Evolutionary conservation across 2,888 invertebrate genomes (phyloP).

Genomic region (Conistra vaccinii): DNA sequence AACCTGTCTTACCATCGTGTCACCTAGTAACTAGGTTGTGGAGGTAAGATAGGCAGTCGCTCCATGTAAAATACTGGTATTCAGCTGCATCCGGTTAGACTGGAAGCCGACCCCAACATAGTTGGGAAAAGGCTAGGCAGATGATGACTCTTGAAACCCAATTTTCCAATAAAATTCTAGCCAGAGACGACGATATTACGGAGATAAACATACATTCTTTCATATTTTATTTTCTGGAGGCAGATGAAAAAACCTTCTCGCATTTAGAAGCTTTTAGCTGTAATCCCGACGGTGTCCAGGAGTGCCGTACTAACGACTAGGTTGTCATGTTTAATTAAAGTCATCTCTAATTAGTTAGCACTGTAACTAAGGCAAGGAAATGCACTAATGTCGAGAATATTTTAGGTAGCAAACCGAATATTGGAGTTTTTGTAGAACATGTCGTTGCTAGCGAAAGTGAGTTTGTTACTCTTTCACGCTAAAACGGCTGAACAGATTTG

Average conservation of each 20-base stretch:
- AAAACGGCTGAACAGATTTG: no score
- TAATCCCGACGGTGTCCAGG: slow-evolving; percentile 62
- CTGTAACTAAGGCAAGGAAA: slow-evolving; percentile 43
- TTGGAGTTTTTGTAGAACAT: not conserved
- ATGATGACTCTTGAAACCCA: slow-evolving; percentile 49
- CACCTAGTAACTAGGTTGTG: no score
- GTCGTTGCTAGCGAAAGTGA: no score
- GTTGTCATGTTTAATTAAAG: slow-evolving; percentile 73
- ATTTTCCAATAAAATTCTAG: slow-evolving; percentile 36
- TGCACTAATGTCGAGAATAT: slow-evolving; percentile 32
- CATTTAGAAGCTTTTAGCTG: slow-evolving; percentile 73
- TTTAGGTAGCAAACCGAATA: slow-evolving; percentile 3
- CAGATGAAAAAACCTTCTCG: slow-evolving; percentile 52
- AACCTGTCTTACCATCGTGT: no score
- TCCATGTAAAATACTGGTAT: no score
- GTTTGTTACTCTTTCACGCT: no score
- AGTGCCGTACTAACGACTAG: slow-evolving; percentile 59
- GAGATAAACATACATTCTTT: slow-evolving; percentile 48
- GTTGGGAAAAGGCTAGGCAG: no score
- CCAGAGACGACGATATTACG: slow-evolving; percentile 30
- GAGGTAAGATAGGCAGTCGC: no score
- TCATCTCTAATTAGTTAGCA: slow-evolving; percentile 66
- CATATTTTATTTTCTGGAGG: slow-evolving; percentile 52
- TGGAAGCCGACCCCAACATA: no score
- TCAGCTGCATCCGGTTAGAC: no score